Evolutionary conservation across 2,113 vertebrate species (phyloP), one percentile per base, ranked within the genome.

Genomic region (Megaceryle maxima): DNA sequence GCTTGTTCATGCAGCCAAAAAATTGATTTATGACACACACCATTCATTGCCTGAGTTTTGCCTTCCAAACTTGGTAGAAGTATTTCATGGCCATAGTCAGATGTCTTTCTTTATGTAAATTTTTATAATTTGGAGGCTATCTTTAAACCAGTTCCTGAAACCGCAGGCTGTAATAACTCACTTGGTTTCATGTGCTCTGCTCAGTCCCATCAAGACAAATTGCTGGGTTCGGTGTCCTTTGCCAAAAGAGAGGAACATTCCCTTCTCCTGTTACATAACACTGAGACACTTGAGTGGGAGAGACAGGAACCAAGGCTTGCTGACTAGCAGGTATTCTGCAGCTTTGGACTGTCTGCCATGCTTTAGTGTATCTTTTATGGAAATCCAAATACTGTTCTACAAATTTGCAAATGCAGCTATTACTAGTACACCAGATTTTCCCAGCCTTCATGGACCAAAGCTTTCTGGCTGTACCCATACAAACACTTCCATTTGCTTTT

Each of bases 101-200:
- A 96, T 96, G 94, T 96, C 95, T 94, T 96, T 96, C 96, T 97
- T 96, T 96, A 95, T 97, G 95, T 94, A 97, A 97, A 96, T 96
- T 96, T 96, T 93, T 92, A 97, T 97, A 97, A 93, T 97, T 97
- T 95, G 94, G 93, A 97, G 91, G 91, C 96, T 97, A 95, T 96
- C 96, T 97, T 97, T 96, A 97, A 97, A 94, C 93, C 68, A n/a
- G 87, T 87, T 95, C 91, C 94, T 95, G 93, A 97, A 95, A 96
- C 87, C 29, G 0, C 96, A 92, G 91, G 62, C 91, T 0, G 1
- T 90, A 96, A 95, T 97, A 97, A 95, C 92, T 96, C 96, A 97
- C 57, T 96, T 28, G 66, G 72, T 76, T 95, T 95, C 92, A 64
- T 92, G 84, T 0, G 11, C 81, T 90, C 91, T 91, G 82, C 91